Percentiles rank a stretch among this genome's conserved stretches.
phyloP scores from a whole-genome alignment of 2,113 vertebrate species.

The Trichomycterus rosablanca region DNA sequence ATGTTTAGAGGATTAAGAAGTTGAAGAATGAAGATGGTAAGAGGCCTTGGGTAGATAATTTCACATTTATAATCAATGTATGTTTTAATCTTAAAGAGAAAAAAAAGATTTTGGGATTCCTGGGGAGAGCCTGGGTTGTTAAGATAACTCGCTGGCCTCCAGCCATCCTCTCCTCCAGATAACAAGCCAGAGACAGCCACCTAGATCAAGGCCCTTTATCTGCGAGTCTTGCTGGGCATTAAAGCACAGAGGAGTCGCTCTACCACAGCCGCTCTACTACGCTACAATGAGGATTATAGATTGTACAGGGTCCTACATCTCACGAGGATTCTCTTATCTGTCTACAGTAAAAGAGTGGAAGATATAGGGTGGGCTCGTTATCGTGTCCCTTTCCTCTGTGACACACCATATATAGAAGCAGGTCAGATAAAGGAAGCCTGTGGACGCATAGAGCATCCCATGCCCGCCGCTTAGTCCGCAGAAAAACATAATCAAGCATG shows the following conservation, averaged over 20 bases:
- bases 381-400: not conserved
- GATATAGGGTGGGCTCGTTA: not conserved
- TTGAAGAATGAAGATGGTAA: too few relatives aligned
- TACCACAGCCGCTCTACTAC: constrained; percentile 5
- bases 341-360: not conserved
- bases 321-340: not conserved
- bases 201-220: constrained; percentile 51
- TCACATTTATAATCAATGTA: too few relatives aligned
- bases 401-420: not conserved
- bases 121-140: constrained; percentile 34
- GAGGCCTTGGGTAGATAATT: too few relatives aligned
- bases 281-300: not conserved
- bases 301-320: too few relatives aligned
- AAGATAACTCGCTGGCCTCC: constrained; percentile 47
- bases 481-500: too few relatives aligned
- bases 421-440: not conserved
- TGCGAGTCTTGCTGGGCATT: constrained; percentile 45
- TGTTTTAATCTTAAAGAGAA: not conserved
- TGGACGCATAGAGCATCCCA: too few relatives aligned
- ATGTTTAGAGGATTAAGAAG: too few relatives aligned
- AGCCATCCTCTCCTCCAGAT: constrained; percentile 37
- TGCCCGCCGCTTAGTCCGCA: too few relatives aligned
- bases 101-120: constrained; percentile 15
- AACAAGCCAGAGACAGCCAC: constrained; percentile 42
- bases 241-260: constrained; percentile 32